Evolutionary conservation across 2,888 invertebrate species (phyloP), one percentile per base, ranked within the genome.

Genomic region (Panopea generosa): DNA sequence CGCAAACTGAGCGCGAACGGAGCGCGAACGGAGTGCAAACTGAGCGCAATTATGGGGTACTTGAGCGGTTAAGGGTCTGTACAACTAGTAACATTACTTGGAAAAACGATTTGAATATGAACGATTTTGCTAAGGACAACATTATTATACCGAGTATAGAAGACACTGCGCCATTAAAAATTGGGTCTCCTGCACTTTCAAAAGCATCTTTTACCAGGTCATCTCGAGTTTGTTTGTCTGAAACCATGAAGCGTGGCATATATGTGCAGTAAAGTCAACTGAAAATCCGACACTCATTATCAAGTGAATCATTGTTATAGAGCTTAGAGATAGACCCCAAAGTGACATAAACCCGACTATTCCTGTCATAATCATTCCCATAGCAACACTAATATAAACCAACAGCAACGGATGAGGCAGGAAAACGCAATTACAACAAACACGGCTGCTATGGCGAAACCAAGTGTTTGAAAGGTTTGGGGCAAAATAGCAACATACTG

Each of bases 271-370:
- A 70, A 85, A 88, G 65, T 90, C 90, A 9, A 90, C 89, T 27
- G 89, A 87, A 78, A 90, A 90, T 0, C 90, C 90, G 11, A 90
- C 86, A 38, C 87, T 87, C 84, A 91, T 89, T 40, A 91, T 85
- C 9, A 90, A 73, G 67, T 89, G 88, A n/a, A 91, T 87, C 86
- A 89, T 90, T 26, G 89, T 90, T 20, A 91, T 77, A 20, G 88
- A 86, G 74, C 88, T 89, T 22, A 90, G 76, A 1, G 84, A 86
- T 14, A 90, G 71, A 33, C 77, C 85, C 86, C 88, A 88, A 53
- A 84, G 66, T 43, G 84, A 68, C 86, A 90, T 84, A 69, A 86
- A 89, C n/a, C 90, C 90, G 63, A 90, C 80, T 43, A 89, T 77
- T n/a, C 90, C 90, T 1, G 84, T 63, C 18, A 88, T 77, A 27